phyloP scores from a whole-genome alignment of 2,888 invertebrate genomes.

The Heliconius aoede region DNA sequence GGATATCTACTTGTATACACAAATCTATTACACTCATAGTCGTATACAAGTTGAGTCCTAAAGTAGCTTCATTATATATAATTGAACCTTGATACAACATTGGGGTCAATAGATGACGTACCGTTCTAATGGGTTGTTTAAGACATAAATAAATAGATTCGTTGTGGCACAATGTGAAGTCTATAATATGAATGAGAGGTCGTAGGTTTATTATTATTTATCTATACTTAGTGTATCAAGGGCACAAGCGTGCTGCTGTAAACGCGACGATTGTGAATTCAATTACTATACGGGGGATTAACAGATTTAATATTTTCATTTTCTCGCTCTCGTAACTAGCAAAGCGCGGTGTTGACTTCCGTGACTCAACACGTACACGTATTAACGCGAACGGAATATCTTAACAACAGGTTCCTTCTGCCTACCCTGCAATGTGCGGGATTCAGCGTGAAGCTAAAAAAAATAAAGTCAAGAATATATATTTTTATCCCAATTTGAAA shows the following conservation, averaged over 20 bases:
- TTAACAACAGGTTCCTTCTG: not conserved
- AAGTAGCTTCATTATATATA: conserved; percentile 28
- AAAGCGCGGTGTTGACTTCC: not conserved
- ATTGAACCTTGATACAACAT: conserved; percentile 33
- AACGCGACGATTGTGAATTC: not conserved
- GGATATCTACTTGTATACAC: not conserved
- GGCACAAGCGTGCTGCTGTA: too few relatives aligned
- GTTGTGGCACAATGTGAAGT: not conserved
- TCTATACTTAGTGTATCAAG: too few relatives aligned
- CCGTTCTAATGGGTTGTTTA: conserved; percentile 17
- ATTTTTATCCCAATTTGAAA: too few relatives aligned
- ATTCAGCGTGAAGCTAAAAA: not conserved
- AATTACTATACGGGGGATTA: not conserved
- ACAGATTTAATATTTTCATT: not conserved
- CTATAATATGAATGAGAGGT: too few relatives aligned
- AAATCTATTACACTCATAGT: conserved; percentile 26
- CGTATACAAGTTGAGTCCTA: conserved; percentile 20
- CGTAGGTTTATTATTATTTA: too few relatives aligned
- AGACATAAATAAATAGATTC: not conserved
- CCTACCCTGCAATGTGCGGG: not conserved
- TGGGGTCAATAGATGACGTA: conserved; percentile 40
- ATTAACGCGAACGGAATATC: too few relatives aligned
- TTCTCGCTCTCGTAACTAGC: not conserved
- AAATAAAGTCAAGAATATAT: not conserved
- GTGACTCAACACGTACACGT: not conserved